Evolutionary conservation across 2,888 invertebrate genomes (phyloP).

Genomic region (Calephelis perditalis): DNA sequence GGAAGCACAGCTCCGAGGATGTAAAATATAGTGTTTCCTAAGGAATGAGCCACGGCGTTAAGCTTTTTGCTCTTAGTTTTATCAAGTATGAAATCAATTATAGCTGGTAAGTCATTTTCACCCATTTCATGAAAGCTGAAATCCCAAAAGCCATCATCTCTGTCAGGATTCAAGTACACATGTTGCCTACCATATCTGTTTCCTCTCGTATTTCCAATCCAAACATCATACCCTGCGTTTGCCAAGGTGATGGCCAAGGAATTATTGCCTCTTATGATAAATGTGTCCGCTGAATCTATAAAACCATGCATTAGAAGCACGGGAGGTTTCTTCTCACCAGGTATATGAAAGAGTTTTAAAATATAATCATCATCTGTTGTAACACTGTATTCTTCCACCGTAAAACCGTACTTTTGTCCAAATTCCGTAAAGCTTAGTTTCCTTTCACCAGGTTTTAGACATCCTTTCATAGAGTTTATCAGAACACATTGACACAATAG

Average conservation of each 20-base stretch:
- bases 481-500: neutral
- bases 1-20: slow-evolving; percentile 68
- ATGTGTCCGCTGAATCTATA: slow-evolving; percentile 39
- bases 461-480: neutral
- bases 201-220: slow-evolving; percentile 69
- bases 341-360: slow-evolving; percentile 36
- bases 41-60: slow-evolving; percentile 82
- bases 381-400: slow-evolving; percentile 31
- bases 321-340: slow-evolving; percentile 32
- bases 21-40: slow-evolving; percentile 77
- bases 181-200: slow-evolving; percentile 78
- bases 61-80: slow-evolving; percentile 68
- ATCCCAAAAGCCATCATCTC: slow-evolving; percentile 59
- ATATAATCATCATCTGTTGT: slow-evolving; percentile 40
- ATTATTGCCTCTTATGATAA: slow-evolving; percentile 36
- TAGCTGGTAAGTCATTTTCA: slow-evolving; percentile 81
- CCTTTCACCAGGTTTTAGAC: neutral
- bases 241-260: slow-evolving; percentile 47
- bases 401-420: slow-evolving; percentile 30
- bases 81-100: slow-evolving; percentile 48
- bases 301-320: slow-evolving; percentile 42
- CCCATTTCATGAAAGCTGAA: slow-evolving; percentile 84
- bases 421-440: slow-evolving; percentile 30
- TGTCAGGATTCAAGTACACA: slow-evolving; percentile 42
- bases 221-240: slow-evolving; percentile 67